phyloP scores from a whole-genome alignment of 2,113 vertebrate species.

The Caranx ignobilis region DNA sequence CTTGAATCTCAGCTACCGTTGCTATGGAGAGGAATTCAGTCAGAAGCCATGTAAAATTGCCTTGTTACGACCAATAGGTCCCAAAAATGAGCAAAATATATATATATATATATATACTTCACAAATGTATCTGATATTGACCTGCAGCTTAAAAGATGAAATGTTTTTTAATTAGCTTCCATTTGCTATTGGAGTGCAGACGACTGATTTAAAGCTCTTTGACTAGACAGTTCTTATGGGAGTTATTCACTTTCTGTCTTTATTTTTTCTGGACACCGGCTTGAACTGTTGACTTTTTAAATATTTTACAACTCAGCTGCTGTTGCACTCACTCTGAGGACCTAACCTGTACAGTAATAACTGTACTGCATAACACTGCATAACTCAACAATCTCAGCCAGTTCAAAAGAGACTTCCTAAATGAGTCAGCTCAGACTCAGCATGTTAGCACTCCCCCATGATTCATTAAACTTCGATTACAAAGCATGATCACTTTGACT shows the following conservation, averaged over 20 bases:
- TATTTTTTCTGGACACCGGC: background rate
- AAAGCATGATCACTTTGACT: background rate
- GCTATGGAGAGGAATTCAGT: too few species aligned
- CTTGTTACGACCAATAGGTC: too few species aligned
- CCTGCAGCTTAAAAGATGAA: background rate
- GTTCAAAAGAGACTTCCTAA: background rate
- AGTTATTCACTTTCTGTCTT: background rate
- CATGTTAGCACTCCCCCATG: background rate
- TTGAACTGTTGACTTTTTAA: background rate
- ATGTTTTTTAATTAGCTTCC: background rate
- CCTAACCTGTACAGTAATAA: too few species aligned
- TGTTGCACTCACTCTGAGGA: too few species aligned
- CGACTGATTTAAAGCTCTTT: background rate
- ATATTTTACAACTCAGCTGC: background rate
- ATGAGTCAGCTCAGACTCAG: background rate
- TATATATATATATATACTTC: too few species aligned
- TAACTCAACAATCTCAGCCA: background rate
- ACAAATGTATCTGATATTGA: too few species aligned
- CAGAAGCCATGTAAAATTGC: too few species aligned
- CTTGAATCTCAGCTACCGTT: too few species aligned
- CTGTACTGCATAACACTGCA: too few species aligned
- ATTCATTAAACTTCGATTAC: background rate
- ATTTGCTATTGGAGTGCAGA: background rate
- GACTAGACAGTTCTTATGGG: background rate
- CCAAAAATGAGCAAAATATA: too few species aligned